A percentile compares a stretch with the other conserved stretches of the same genome.
Conservation (phyloP, 2,113 vertebrate genomes). For the Bombycilla garrulus region DNA sequence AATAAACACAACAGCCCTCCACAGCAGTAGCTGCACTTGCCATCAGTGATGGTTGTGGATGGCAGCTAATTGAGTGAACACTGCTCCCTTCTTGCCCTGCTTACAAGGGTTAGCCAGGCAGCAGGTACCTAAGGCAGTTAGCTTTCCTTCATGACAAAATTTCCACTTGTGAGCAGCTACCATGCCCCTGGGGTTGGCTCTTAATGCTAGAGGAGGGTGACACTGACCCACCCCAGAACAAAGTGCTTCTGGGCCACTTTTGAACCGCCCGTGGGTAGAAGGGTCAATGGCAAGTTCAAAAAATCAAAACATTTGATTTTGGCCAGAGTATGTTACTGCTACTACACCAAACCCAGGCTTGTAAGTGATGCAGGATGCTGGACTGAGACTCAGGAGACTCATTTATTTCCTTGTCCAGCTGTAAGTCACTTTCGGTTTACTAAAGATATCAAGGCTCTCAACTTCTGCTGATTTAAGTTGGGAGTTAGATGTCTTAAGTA, state of each 20-base stretch:
- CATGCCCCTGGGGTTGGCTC: neutral
- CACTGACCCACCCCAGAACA: neutral
- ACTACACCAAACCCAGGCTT: neutral
- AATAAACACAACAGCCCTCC: neutral
- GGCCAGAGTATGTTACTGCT: neutral
- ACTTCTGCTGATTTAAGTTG: neutral
- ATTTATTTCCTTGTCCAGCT: neutral
- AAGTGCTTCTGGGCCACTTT: neutral
- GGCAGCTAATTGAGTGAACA: neutral
- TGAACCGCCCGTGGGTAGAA: accelerated
- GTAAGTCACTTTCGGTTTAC: neutral
- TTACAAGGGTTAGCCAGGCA: neutral
- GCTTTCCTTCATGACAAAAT: neutral
- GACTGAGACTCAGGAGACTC: neutral
- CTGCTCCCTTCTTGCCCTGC: neutral
- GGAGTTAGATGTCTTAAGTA: neutral
- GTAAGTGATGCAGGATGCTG: neutral
- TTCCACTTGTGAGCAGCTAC: neutral
- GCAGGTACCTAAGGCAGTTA: neutral
- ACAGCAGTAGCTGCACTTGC: accelerated
- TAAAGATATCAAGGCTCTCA: neutral
- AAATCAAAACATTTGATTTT: neutral
- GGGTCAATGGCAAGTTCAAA: neutral
- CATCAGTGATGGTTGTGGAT: neutral
- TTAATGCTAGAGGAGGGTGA: neutral